Evolutionary conservation across 2,888 invertebrate species (phyloP), one percentile per base, ranked within the genome.

Genomic region (Tachina grossa): DNA sequence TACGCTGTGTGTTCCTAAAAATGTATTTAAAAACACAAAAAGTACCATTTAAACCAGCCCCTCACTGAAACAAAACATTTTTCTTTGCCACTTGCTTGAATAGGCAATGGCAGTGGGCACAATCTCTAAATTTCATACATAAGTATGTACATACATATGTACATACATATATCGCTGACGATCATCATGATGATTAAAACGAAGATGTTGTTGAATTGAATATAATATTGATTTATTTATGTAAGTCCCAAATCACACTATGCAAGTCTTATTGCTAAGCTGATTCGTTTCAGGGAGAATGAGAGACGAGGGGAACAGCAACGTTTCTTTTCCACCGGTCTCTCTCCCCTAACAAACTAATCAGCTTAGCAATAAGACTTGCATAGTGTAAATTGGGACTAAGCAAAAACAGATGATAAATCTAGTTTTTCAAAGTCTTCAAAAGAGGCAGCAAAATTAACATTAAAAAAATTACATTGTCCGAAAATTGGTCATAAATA

Each of bases 401-500:
- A 19, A 49, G 9, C 0, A 41, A 14, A 66, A 43, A 53, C 59
- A 59, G 39, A 49, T 41, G 45, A 9, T 53, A 10, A 31, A 31
- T 31, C n/a, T 63, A 45, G n/a, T 16, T 11, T 16, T 14, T 43
- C 16, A 14, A 19, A 39, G 9, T 61, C 22, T 65, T 63, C 8
- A 39, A 71, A 63, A 31, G 43, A 57, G 76, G 19, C 63, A 14
- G 49, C 1, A 14, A 47, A 53, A 8, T 65, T 49, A 53, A 63
- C 49, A 55, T 53, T 71, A 11, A 22, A 47, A 55, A 79, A 75
- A 75, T 68, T 74, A 53, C 49, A 41, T 22, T 74, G 45, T 55
- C 13, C n/a, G 5, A 22, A 55, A 71, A 80, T 63, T 65, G 68
- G 1, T 79, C 83, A 85, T 85, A 76, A 83, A 82, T 85, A 79